phyloP scores from a whole-genome alignment of 2,888 invertebrate species.

The Eubasilissa splendida region DNA sequence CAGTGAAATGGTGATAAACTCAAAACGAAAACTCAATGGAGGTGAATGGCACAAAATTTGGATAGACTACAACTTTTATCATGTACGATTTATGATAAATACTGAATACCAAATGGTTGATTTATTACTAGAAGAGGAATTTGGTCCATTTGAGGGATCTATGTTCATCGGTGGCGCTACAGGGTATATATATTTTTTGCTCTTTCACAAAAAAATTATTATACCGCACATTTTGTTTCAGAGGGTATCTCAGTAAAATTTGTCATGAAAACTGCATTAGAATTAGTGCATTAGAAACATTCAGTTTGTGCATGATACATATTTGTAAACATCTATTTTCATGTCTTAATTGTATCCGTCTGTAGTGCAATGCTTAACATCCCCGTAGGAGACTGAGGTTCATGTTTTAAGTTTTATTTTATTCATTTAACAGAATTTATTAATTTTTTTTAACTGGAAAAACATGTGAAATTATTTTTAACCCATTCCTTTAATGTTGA shows the following conservation, averaged over 20 bases:
- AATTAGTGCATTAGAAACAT: no score
- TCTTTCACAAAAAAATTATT: neutral
- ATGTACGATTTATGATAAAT: constrained; percentile 94
- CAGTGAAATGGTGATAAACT: constrained; percentile 86
- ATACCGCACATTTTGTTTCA: neutral
- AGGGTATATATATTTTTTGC: constrained; percentile 76
- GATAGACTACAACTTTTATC: constrained; percentile 96
- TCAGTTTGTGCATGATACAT: no score
- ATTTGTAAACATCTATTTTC: no score
- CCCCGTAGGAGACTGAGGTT: no score
- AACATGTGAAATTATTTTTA: no score
- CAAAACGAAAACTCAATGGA: constrained; percentile 86
- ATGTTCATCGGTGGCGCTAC: constrained; percentile 96
- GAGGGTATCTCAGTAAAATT: no score
- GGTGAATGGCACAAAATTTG: constrained; percentile 97
- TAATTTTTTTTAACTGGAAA: no score
- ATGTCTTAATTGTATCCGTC: no score
- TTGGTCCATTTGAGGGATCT: constrained; percentile 93
- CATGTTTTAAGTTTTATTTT: no score
- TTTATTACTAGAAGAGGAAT: constrained; percentile 87
- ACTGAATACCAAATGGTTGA: constrained; percentile 92
- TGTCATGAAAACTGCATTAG: neutral
- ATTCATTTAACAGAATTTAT: no score
- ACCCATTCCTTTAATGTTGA: constrained; percentile 23
- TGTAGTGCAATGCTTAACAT: no score